Conservation (phyloP, 1,140 invertebrate genomes). For the Bicyclus anynana region DNA sequence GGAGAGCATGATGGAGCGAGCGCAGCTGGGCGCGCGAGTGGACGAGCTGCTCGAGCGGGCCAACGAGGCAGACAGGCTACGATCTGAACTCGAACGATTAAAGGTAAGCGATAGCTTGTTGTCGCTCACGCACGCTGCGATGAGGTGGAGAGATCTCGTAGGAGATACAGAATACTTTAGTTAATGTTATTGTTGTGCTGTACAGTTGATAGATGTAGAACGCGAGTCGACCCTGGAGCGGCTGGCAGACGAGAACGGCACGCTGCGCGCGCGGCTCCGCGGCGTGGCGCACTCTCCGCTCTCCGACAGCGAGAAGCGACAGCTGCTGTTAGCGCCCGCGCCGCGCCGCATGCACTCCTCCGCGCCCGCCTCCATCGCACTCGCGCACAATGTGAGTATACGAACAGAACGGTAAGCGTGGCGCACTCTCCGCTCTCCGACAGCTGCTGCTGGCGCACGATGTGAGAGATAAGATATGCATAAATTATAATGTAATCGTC, state of each 20-base stretch:
- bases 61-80: constrained; percentile 50
- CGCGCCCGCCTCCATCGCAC: constrained; percentile 71
- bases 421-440: no score
- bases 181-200: not conserved
- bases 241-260: constrained; percentile 85
- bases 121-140: no score
- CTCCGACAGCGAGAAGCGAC: constrained; percentile 89
- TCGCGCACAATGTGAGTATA: constrained; percentile 54
- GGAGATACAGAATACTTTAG: no score
- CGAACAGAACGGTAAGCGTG: no score
- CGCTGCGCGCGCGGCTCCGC: constrained; percentile 83
- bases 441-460: no score
- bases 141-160: no score
- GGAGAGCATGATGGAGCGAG: constrained; percentile 63
- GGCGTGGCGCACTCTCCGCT: constrained; percentile 87
- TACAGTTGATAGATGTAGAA: constrained; percentile 42
- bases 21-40: constrained; percentile 67
- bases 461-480: no score
- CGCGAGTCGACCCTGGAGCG: constrained; percentile 81
- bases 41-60: constrained; percentile 58
- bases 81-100: constrained; percentile 57
- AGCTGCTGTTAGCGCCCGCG: constrained; percentile 83
- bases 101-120: constrained; percentile 68
- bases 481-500: no score
- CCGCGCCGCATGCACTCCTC: constrained; percentile 77